Evolutionary conservation across 2,888 invertebrate species (phyloP).

Genomic region (Lasioglossum oenotherae): DNA sequence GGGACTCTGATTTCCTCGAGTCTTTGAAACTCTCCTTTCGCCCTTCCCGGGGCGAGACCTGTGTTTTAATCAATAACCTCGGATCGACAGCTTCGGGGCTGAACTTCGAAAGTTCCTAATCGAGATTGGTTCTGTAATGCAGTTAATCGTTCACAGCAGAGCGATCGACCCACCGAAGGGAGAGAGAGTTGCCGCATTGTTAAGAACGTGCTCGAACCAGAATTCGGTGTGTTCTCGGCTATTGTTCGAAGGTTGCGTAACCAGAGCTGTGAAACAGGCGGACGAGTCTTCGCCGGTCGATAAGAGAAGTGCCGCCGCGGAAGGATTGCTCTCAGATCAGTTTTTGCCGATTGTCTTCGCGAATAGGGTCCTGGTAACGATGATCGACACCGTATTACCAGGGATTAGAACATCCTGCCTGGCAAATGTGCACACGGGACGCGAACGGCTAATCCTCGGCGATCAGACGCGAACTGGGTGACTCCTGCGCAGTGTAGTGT

Average conservation of each 20-base stretch:
- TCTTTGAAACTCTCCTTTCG: background rate
- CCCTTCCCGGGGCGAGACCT: background rate
- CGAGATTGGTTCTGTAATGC: background rate
- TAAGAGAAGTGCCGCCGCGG: too few species aligned
- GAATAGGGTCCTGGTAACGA: background rate
- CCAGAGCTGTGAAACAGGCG: background rate
- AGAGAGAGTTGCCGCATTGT: background rate
- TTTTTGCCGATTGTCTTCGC: background rate
- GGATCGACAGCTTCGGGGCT: background rate
- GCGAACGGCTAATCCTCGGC: background rate
- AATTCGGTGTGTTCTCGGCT: background rate
- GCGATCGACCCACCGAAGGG: background rate
- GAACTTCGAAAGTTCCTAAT: background rate
- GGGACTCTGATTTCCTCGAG: background rate
- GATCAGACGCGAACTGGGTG: background rate
- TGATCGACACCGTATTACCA: background rate
- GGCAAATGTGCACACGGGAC: background rate
- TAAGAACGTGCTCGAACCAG: background rate
- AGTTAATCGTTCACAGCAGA: background rate
- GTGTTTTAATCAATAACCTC: background rate
- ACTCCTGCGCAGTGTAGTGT: slow-evolving; percentile 13
- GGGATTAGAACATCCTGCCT: background rate
- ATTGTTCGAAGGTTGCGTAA: background rate
- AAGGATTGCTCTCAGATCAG: background rate
- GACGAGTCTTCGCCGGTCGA: too few species aligned